Evolutionary conservation across 1,140 invertebrate species (phyloP).

Genomic region (Pomacea maculata): DNA sequence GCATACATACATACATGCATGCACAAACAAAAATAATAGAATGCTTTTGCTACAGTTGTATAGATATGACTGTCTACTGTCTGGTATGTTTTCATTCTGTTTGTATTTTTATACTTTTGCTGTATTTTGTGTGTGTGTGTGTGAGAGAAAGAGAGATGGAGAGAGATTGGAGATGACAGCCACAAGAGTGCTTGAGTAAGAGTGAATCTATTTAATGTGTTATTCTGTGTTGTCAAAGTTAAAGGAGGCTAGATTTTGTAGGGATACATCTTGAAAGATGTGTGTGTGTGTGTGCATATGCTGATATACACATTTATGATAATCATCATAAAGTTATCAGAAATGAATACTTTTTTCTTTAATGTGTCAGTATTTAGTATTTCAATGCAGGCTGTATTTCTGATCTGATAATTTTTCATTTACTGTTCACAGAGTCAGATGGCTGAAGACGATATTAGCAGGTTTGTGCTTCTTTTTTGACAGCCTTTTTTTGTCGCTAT

Average conservation of each 20-base stretch:
- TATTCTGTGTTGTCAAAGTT: too few species aligned
- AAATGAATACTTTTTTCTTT: background rate
- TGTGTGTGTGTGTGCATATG: too few species aligned
- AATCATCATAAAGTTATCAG: background rate
- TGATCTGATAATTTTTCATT: conserved; percentile 5
- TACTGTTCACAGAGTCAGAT: conserved; percentile 46
- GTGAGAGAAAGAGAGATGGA: background rate
- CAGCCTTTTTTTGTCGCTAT: too few species aligned
- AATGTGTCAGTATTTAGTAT: background rate
- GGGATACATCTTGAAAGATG: too few species aligned
- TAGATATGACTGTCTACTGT: background rate
- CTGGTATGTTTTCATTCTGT: background rate
- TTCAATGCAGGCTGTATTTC: background rate
- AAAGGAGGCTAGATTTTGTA: too few species aligned
- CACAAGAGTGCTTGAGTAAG: too few species aligned
- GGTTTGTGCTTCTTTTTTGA: conserved; percentile 22
- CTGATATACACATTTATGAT: too few species aligned
- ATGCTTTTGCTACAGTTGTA: too few species aligned
- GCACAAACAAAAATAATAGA: too few species aligned
- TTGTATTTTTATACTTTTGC: background rate
- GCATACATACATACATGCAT: too few species aligned
- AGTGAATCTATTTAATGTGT: too few species aligned
- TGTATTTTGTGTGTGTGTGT: background rate
- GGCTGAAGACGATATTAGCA: conserved; percentile 54
- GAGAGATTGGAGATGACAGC: background rate